Conservation (phyloP, 2,888 invertebrate genomes). For the Amphiduros pacificus region DNA sequence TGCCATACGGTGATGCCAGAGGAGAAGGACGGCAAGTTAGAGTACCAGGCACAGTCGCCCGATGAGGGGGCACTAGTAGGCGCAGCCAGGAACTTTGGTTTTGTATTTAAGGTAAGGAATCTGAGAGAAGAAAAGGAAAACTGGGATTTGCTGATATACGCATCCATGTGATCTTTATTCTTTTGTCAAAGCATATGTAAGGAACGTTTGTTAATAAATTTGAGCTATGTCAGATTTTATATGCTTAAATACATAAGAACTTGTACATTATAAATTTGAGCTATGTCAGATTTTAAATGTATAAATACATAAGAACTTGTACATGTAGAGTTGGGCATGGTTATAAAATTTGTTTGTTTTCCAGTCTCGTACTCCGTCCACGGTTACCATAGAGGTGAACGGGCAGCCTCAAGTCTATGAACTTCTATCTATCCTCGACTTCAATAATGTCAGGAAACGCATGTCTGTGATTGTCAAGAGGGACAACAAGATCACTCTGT, state of each 20-base stretch:
- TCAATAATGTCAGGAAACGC: constrained; percentile 97
- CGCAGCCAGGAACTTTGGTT: constrained; percentile 97
- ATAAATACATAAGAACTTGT: not conserved
- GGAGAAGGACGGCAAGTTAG: constrained; percentile 71
- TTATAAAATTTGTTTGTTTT: constrained; percentile 17
- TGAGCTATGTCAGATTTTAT: too few species aligned
- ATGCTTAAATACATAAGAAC: not conserved
- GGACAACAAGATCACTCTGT: constrained; percentile 69
- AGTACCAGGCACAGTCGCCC: constrained; percentile 88
- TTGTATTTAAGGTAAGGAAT: constrained; percentile 86
- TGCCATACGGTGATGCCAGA: constrained; percentile 99
- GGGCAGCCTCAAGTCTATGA: constrained; percentile 73
- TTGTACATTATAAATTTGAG: not conserved
- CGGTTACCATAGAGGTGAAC: constrained; percentile 69
- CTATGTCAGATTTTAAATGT: not conserved
- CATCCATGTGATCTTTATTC: too few species aligned
- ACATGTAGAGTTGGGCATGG: not conserved
- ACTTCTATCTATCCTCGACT: constrained; percentile 95
- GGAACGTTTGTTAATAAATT: too few species aligned
- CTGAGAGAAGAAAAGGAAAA: not conserved
- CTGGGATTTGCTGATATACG: too few species aligned
- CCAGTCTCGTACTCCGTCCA: constrained; percentile 62
- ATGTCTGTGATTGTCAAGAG: constrained; percentile 80
- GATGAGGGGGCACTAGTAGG: constrained; percentile 97
- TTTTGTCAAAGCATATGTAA: too few species aligned